Conservation (phyloP, 2,888 invertebrate species). For the Hylaea fasciaria region DNA sequence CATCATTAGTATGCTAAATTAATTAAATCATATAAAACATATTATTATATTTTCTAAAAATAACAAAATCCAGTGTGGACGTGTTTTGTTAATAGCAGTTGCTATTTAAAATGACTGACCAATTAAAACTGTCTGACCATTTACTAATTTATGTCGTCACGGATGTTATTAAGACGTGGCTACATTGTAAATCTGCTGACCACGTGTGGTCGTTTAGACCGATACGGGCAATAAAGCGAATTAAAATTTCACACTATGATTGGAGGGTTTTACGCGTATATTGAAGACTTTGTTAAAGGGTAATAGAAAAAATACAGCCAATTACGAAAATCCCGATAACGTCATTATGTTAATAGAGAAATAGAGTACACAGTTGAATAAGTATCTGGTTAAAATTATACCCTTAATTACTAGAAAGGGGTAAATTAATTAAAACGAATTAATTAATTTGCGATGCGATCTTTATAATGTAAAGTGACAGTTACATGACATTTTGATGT, state of each 20-base stretch:
- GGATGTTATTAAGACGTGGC: slow-evolving; percentile 42
- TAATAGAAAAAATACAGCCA: too few relatives aligned
- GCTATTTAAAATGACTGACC: not conserved
- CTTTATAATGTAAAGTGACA: slow-evolving; percentile 61
- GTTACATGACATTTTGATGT: slow-evolving; percentile 72
- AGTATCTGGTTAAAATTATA: slow-evolving; percentile 43
- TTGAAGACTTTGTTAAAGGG: slow-evolving; percentile 15
- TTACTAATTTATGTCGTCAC: slow-evolving; percentile 40
- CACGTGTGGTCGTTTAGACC: slow-evolving; percentile 66
- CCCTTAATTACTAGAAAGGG: slow-evolving; percentile 59
- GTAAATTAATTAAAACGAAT: slow-evolving; percentile 71
- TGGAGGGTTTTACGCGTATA: slow-evolving; percentile 50
- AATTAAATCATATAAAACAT: too few relatives aligned
- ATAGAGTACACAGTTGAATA: slow-evolving; percentile 15
- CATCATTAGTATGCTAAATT: too few relatives aligned
- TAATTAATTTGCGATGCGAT: slow-evolving; percentile 65
- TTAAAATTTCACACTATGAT: slow-evolving; percentile 50
- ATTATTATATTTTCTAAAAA: too few relatives aligned
- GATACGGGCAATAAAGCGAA: slow-evolving; percentile 56
- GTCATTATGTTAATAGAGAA: slow-evolving; percentile 19
- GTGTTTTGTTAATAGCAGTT: too few relatives aligned
- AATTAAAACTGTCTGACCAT: slow-evolving; percentile 27
- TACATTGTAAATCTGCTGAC: slow-evolving; percentile 56
- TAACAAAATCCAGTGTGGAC: too few relatives aligned
- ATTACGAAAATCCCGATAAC: slow-evolving; percentile 1